Evolutionary conservation across 2,888 invertebrate genomes (phyloP).

Genomic region (Prosapia bicincta): DNA sequence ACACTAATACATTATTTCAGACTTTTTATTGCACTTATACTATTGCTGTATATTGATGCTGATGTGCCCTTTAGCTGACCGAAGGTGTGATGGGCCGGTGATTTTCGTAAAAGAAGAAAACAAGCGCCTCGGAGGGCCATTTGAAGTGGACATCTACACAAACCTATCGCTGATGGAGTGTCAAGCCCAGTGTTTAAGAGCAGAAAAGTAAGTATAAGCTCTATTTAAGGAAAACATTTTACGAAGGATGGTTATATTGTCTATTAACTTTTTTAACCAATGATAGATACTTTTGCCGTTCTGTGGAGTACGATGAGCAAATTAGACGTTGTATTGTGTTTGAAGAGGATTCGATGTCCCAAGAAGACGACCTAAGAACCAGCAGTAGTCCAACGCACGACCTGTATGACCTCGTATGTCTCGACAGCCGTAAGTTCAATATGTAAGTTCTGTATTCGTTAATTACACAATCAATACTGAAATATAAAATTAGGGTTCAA

Average conservation of each 20-base stretch:
- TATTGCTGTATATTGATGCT: background rate
- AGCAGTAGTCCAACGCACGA: slow-evolving; percentile 83
- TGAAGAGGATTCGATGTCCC: slow-evolving; percentile 86
- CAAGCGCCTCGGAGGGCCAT: slow-evolving; percentile 80
- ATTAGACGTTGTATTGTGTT: slow-evolving; percentile 84
- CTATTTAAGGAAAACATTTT: no score
- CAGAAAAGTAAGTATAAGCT: slow-evolving; percentile 72
- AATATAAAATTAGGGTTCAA: slow-evolving; percentile 25
- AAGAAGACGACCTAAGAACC: slow-evolving; percentile 81
- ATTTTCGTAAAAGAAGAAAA: slow-evolving; percentile 90
- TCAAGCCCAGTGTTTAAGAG: slow-evolving; percentile 80
- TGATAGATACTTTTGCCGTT: slow-evolving; percentile 81
- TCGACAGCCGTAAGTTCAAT: slow-evolving; percentile 78
- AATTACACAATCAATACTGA: background rate
- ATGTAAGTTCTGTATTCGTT: background rate
- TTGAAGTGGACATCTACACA: slow-evolving; percentile 82
- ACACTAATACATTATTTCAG: background rate
- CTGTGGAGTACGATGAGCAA: slow-evolving; percentile 85
- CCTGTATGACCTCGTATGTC: slow-evolving; percentile 83
- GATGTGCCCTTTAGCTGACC: slow-evolving; percentile 59
- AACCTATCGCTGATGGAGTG: slow-evolving; percentile 86
- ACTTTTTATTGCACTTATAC: background rate
- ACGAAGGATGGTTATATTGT: background rate
- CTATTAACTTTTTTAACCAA: slow-evolving; percentile 34
- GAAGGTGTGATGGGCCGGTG: slow-evolving; percentile 80